Evolutionary conservation across 2,888 invertebrate genomes (phyloP).

Genomic region (Lasius platythorax): DNA sequence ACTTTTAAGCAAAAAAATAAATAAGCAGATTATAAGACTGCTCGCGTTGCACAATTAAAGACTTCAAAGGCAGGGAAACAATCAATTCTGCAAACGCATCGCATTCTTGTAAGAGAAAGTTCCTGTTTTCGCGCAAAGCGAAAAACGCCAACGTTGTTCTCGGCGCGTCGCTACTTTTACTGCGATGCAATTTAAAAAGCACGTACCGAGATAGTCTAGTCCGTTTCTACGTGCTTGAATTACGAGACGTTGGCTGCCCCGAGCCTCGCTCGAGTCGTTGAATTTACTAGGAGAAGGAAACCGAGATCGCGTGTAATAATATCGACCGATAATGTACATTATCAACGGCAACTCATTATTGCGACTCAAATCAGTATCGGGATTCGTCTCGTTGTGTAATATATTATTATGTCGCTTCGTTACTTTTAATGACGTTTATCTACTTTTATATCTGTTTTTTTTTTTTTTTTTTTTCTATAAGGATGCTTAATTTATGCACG

Average conservation of each 20-base stretch:
- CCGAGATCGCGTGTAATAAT: constrained; percentile 27
- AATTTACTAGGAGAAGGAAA: not conserved
- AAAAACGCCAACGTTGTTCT: constrained; percentile 28
- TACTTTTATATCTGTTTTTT: not conserved
- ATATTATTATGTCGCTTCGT: not conserved
- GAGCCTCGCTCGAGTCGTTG: constrained; percentile 24
- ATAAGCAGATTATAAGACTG: not conserved
- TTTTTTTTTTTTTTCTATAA: not conserved
- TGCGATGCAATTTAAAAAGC: constrained; percentile 55
- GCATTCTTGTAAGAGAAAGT: constrained; percentile 48
- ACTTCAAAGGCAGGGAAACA: constrained; percentile 32
- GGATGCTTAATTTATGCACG: not conserved
- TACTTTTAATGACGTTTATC: not conserved
- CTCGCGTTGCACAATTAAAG: not conserved
- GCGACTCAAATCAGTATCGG: constrained; percentile 4
- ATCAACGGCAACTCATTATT: constrained; percentile 31
- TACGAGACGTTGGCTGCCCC: constrained; percentile 31
- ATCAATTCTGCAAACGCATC: constrained; percentile 50
- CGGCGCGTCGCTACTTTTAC: constrained; percentile 49
- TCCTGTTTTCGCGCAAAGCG: constrained; percentile 45
- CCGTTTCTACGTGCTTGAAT: constrained; percentile 54
- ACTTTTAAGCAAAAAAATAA: not conserved
- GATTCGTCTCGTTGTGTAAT: not conserved
- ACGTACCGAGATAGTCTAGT: constrained; percentile 48
- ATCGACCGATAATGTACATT: constrained; percentile 27